A percentile compares a stretch with the other conserved stretches of the same genome.
Evolutionary conservation across 2,113 vertebrate genomes (phyloP).

Genomic region (Pelmatolapia mariae): DNA sequence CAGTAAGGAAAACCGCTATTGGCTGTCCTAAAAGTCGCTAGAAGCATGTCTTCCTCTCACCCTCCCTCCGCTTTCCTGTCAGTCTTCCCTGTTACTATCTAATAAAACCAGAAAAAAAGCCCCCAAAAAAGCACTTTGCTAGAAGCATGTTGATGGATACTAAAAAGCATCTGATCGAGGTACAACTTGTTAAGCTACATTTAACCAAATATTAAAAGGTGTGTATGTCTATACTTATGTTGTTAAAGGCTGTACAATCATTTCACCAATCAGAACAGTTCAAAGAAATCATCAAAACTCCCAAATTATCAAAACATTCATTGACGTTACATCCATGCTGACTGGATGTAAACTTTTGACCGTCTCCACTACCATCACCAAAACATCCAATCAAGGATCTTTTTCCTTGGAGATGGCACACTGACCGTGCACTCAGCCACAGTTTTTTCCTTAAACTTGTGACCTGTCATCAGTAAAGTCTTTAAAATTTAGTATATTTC

Average conservation of each 20-base stretch:
- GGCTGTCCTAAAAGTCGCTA: no score
- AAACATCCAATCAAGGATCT: background rate
- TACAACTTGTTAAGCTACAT: background rate
- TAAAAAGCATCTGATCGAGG: background rate
- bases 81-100: fast-evolving
- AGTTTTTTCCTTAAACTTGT: background rate
- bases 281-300: background rate
- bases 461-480: fast-evolving
- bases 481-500: background rate
- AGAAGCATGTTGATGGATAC: background rate
- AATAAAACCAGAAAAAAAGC: background rate
- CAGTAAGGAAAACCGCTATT: no score
- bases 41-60: background rate
- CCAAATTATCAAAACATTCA: background rate
- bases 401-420: background rate
- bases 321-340: background rate
- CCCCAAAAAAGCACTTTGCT: background rate
- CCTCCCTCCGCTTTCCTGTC: background rate
- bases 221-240: background rate
- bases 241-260: fast-evolving
- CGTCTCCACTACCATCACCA: background rate
- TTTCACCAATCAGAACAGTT: background rate
- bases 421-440: background rate
- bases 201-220: background rate
- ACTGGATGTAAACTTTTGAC: background rate